Conservation (phyloP, 2,888 invertebrate species). For the Phyto melanocephala region DNA sequence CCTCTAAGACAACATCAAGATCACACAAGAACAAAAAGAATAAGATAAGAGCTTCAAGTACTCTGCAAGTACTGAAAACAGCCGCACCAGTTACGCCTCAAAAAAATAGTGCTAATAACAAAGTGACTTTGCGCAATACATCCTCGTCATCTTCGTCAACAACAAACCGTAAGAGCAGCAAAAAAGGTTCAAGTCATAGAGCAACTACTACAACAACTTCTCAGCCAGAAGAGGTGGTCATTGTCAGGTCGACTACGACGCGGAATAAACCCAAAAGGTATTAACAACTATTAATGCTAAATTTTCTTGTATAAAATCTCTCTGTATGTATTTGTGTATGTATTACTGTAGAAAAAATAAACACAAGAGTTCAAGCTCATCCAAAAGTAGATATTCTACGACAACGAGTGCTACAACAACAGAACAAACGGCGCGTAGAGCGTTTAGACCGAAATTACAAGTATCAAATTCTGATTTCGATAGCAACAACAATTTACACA, state of each 20-base stretch:
- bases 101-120: conserved; percentile 5
- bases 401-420: conserved; percentile 66
- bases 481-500: conserved; percentile 84
- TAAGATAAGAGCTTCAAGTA: conserved; percentile 84
- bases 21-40: conserved; percentile 81
- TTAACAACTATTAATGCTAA: background rate
- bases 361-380: conserved; percentile 72
- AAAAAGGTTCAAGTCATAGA: conserved; percentile 65
- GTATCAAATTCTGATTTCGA: conserved; percentile 81
- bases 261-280: conserved; percentile 61
- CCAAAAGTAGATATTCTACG: conserved; percentile 53
- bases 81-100: conserved; percentile 81
- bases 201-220: conserved; percentile 71
- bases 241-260: conserved; percentile 52
- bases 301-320: no score
- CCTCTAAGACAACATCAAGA: conserved; percentile 74
- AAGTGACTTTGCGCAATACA: conserved; percentile 42
- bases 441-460: conserved; percentile 85
- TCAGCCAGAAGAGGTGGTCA: conserved; percentile 50
- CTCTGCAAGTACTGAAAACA: conserved; percentile 86
- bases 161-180: conserved; percentile 72
- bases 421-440: conserved; percentile 80
- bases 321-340: background rate
- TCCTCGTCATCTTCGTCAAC: conserved; percentile 17
- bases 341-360: conserved; percentile 77